Evolutionary conservation across 2,113 vertebrate genomes (phyloP).

Genomic region (Litocranius walleri): DNA sequence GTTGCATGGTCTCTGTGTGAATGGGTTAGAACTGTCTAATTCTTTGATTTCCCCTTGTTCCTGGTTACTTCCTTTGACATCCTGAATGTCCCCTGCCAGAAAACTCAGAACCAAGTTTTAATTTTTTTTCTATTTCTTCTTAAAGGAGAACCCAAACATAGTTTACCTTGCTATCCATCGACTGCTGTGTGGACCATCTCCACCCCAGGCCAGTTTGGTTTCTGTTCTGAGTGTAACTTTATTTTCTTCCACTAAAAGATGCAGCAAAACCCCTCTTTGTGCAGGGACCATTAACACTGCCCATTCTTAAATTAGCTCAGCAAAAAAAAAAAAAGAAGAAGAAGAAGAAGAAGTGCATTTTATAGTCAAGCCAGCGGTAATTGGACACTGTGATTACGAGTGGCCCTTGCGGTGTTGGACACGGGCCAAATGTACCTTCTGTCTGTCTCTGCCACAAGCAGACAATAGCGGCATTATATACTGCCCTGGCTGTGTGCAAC

Average conservation of each 20-base stretch:
- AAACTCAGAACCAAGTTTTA: neutral
- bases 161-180: neutral
- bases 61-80: neutral
- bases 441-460: constrained; percentile 86
- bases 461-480: constrained; percentile 89
- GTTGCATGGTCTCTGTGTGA: neutral
- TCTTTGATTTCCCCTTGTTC: neutral
- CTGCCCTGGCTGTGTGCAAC: constrained; percentile 81
- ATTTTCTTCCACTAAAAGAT: constrained; percentile 43
- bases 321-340: neutral
- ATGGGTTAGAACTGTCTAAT: neutral
- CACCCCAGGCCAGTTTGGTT: constrained; percentile 56
- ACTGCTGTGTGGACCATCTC: constrained; percentile 34
- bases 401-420: constrained; percentile 86
- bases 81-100: neutral
- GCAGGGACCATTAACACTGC: constrained; percentile 76
- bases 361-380: constrained; percentile 85
- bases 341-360: constrained; percentile 77
- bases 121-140: neutral
- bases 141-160: neutral
- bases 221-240: constrained; percentile 66
- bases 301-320: constrained; percentile 84
- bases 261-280: constrained; percentile 73
- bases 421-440: constrained; percentile 87
- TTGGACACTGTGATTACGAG: constrained; percentile 87